Base-by-base conservation (phyloP, 1,140 invertebrate species). In the Chelonus insularis region DNA sequence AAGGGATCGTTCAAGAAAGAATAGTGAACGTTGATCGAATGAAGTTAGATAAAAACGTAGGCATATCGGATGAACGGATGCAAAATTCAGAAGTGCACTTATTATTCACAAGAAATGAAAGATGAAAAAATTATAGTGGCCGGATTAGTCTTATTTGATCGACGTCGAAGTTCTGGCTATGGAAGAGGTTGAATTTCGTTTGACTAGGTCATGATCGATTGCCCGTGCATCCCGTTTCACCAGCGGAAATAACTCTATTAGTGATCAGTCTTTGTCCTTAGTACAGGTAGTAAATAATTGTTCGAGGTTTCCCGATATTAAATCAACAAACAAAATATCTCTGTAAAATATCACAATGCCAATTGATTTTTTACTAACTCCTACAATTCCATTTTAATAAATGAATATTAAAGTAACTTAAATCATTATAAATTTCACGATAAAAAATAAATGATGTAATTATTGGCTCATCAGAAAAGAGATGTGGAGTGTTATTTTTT, bases 241-340 rank as follows among this genome's bases (percentile, higher is more conserved):
- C 12, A 3, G 14, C n/a, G 60, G 43, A 29, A 67, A 57, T 69
- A 71, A 74, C 68, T 65, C 69, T 68, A 76, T 76, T 74, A 76
- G 63, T 64, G 69, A 75, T 76, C 73, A 64, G 66, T 73, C 68
- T 66, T 66, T 65, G 57, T 43, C 67, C 67, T 37, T 67, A 72
- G 71, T 66, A 69, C 37, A 16, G 11, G 68, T 72, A 75, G 69
- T 72, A 74, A 69, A 75, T 75, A 71, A 76, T 76, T 70, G 58
- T 59, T 56, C n/a, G 48, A 21, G 18, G 12, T 29, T 48, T 20
- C 11, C 36, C 16, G 9, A 43, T 16, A 43, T 14, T 43, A 18
- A 43, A 43, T 43, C 16, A 43, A 14, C 14, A 18, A 43, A 43
- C 41, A 43, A 43, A 43, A 16, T 8, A 43, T 16, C 11, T 39